Conservation (phyloP, 1,140 invertebrate genomes). For the Physella acuta region DNA sequence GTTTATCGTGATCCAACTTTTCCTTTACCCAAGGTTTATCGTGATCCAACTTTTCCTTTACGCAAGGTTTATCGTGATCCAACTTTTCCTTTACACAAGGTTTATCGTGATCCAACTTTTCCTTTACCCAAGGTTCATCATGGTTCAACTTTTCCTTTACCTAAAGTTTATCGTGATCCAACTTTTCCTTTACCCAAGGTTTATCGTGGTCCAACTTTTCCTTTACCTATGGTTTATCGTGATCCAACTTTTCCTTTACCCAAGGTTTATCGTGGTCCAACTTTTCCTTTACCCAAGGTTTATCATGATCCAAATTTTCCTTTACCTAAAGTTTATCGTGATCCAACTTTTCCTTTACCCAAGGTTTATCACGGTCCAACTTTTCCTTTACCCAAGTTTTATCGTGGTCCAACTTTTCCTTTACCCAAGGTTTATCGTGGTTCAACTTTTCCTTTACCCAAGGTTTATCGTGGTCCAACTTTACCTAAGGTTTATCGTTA, state of each 20-base stretch:
- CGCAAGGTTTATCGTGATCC: no score
- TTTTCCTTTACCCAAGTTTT: no score
- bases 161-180: constrained; percentile 3
- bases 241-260: constrained; percentile 2
- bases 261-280: no score
- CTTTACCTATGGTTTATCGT: neutral
- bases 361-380: constrained; percentile 7
- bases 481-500: neutral
- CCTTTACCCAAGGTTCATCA: no score
- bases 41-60: constrained; percentile 4
- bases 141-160: neutral
- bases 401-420: neutral
- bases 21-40: neutral
- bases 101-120: constrained; percentile 7
- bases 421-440: neutral
- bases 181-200: no score
- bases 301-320: neutral
- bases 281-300: neutral
- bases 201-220: no score
- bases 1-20: no score
- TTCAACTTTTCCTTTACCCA: neutral
- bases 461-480: constrained; percentile 11
- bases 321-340: no score
- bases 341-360: neutral
- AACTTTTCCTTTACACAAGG: neutral